Conservation (phyloP, 30 jellyfish, hydroid and myxozoan genomes). For the Hydractinia echinata region DNA sequence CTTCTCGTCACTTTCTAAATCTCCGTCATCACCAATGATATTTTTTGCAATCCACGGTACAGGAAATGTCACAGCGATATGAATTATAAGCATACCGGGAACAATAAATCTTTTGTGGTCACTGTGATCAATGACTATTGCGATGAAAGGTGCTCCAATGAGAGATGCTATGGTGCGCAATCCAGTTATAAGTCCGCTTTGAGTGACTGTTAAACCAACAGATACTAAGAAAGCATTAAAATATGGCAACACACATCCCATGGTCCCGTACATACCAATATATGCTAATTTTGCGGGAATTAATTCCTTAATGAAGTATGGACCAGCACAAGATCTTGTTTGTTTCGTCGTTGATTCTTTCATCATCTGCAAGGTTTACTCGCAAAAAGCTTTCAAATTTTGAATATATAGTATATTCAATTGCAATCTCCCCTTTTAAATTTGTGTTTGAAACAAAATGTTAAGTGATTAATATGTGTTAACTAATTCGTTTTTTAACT, state of each 20-base stretch:
- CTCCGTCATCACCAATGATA: neutral
- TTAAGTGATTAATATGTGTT: too few relatives aligned
- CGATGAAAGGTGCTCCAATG: neutral
- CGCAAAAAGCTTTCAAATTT: too few relatives aligned
- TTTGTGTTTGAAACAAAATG: too few relatives aligned
- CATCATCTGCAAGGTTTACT: too few relatives aligned
- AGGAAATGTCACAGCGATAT: neutral
- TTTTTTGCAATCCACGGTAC: slow-evolving; percentile 6
- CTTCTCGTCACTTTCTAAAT: neutral
- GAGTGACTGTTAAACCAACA: slow-evolving; percentile 3
- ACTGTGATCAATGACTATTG: neutral
- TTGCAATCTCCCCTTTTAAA: too few relatives aligned
- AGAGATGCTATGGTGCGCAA: slow-evolving; percentile 8
- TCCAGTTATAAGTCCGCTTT: slow-evolving; percentile 19
- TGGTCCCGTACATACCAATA: neutral
- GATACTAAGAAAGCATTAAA: neutral
- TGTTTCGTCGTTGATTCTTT: too few relatives aligned
- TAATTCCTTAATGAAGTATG: neutral
- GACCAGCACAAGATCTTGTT: too few relatives aligned
- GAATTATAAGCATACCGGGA: neutral
- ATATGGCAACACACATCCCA: slow-evolving; percentile 6
- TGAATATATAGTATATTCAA: too few relatives aligned
- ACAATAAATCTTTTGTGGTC: neutral
- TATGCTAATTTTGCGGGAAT: neutral
- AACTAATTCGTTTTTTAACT: too few relatives aligned